A percentile compares a stretch with the other conserved stretches of the same genome.
These are phyloP conservation scores for Oreotrochilus melanogaster DNA, from an alignment of 2,113 vertebrate genomes.

Conservation along the genomic window DNA sequence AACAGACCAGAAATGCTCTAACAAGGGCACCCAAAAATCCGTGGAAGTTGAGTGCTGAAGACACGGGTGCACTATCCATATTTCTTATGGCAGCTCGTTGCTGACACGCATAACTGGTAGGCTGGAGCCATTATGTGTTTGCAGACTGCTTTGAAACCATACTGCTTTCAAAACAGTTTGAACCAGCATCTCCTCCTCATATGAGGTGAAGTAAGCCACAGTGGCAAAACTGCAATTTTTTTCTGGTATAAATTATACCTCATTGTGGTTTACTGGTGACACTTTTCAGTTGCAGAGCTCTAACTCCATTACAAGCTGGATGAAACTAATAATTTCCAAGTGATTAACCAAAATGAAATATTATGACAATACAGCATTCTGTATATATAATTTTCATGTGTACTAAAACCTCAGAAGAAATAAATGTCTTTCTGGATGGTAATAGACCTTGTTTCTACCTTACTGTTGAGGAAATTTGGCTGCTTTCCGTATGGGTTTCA, in stretches of 20 bases:
- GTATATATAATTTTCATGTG: background rate
- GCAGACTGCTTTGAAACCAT: background rate
- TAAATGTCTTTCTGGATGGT: background rate
- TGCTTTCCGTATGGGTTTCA: background rate
- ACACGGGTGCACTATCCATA: background rate
- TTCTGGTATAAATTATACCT: background rate
- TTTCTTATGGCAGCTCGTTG: background rate
- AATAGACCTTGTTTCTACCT: background rate
- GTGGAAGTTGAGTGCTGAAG: background rate
- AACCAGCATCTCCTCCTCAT: rapidly evolving
- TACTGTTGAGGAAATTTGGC: background rate
- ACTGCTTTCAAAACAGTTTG: background rate
- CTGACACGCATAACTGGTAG: background rate
- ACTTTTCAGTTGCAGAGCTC: background rate
- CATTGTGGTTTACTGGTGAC: background rate
- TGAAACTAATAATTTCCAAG: background rate
- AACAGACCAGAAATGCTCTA: background rate
- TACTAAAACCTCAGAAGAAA: background rate
- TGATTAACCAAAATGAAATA: background rate
- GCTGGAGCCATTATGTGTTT: background rate
- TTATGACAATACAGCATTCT: background rate
- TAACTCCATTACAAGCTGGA: background rate
- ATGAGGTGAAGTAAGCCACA: background rate
- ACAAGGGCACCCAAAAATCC: background rate
- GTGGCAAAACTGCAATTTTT: background rate